These are phyloP conservation scores for Lampropteryx suffumata DNA, from an alignment of 2,888 invertebrate species.

Conservation along the genomic window DNA sequence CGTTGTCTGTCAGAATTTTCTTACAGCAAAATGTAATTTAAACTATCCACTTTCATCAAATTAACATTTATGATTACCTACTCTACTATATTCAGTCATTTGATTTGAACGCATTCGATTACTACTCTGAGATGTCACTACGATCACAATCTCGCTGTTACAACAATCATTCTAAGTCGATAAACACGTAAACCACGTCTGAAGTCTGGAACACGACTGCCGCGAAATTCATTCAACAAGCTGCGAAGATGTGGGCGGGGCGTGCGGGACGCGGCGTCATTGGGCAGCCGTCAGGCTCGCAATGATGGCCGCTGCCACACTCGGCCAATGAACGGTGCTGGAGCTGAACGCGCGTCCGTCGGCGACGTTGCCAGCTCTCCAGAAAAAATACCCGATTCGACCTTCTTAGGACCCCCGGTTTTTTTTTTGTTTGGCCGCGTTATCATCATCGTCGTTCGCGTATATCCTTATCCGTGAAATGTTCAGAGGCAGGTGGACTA, in stretches of 20 bases:
- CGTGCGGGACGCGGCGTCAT: constrained; percentile 76
- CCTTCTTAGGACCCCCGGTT: constrained; percentile 81
- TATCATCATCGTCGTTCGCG: constrained; percentile 79
- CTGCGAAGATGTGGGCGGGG: constrained; percentile 78
- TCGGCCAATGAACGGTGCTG: constrained; percentile 79
- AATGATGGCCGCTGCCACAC: constrained; percentile 78
- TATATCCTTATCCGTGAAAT: constrained; percentile 78
- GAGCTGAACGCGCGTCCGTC: constrained; percentile 78
- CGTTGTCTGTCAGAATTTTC: background rate
- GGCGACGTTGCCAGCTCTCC: constrained; percentile 81
- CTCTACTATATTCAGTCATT: background rate
- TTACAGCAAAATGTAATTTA: constrained; percentile 1
- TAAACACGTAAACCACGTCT: constrained; percentile 46
- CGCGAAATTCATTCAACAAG: constrained; percentile 75
- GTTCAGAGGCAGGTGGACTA: constrained; percentile 70
- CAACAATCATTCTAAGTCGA: constrained; percentile 36
- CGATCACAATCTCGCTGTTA: constrained; percentile 32
- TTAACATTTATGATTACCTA: constrained; percentile 2
- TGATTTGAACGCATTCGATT: constrained; percentile 8
- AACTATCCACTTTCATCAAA: constrained; percentile 12
- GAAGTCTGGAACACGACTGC: constrained; percentile 65
- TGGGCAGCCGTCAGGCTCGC: constrained; percentile 65
- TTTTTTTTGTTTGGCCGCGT: constrained; percentile 80
- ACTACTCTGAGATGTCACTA: constrained; percentile 27
- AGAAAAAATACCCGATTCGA: constrained; percentile 81